Evolutionary conservation across 2,113 vertebrate genomes (phyloP).

Genomic region (Asarcornis scutulata): DNA sequence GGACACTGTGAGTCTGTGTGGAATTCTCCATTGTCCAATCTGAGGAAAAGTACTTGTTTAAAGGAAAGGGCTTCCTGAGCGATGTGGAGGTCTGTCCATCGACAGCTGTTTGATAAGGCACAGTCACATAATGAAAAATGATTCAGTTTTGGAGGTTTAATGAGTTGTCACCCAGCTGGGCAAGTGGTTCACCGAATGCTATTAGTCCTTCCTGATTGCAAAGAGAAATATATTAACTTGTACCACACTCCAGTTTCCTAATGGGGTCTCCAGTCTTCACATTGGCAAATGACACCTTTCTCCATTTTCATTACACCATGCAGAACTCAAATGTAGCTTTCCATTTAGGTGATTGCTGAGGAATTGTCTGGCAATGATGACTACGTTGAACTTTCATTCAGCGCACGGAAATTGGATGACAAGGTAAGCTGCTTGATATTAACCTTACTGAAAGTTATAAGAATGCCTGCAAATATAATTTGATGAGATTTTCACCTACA

Average conservation of each 20-base stretch:
- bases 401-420: slow-evolving; percentile 96
- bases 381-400: slow-evolving; percentile 97
- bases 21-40: neutral
- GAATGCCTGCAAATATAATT: slow-evolving; percentile 51
- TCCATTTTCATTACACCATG: neutral
- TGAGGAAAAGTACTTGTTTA: neutral
- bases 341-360: slow-evolving; percentile 90
- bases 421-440: slow-evolving; percentile 85
- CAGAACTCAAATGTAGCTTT: slow-evolving; percentile 26
- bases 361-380: slow-evolving; percentile 96
- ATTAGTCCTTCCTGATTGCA: neutral
- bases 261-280: neutral
- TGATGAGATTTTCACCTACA: slow-evolving; percentile 64
- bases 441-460: slow-evolving; percentile 53
- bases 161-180: neutral
- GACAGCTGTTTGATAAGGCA: neutral
- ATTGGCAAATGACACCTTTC: neutral
- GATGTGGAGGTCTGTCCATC: neutral
- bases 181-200: neutral
- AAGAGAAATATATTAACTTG: neutral
- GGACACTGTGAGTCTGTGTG: neutral
- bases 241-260: neutral
- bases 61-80: neutral
- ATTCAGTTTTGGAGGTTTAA: neutral
- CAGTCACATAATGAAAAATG: rapidly evolving